Evolutionary conservation across 53 echinoderm and acorn worm genomes (phyloP).

Genomic region (Astropecten irregularis): DNA sequence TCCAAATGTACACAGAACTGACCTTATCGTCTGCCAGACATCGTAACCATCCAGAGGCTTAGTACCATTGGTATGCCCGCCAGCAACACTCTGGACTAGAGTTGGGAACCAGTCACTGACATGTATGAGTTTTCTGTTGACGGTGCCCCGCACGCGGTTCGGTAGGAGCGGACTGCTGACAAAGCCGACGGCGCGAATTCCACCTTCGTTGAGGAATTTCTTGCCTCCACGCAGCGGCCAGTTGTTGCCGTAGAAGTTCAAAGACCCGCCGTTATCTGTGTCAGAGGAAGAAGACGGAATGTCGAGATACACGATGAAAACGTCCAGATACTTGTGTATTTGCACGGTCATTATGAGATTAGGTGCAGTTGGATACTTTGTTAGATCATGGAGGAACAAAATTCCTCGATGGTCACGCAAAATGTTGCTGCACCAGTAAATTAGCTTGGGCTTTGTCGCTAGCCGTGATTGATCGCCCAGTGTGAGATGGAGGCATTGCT

Average conservation of each 20-base stretch:
- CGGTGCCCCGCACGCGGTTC: slow-evolving; percentile 15
- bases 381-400: no score
- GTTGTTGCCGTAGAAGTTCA: slow-evolving; percentile 23
- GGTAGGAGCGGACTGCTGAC: slow-evolving; percentile 59
- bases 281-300: not conserved
- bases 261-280: slow-evolving; percentile 52
- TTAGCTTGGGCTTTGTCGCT: no score
- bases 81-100: slow-evolving; percentile 43
- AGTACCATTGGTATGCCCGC: slow-evolving; percentile 1
- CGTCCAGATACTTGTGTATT: no score
- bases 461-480: no score
- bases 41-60: slow-evolving; percentile 63
- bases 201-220: slow-evolving; percentile 51
- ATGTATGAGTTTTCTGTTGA: slow-evolving; percentile 50
- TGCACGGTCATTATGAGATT: no score
- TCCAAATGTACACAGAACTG: no score
- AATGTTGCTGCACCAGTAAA: no score
- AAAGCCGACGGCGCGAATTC: slow-evolving; percentile 52
- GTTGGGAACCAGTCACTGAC: slow-evolving; percentile 66
- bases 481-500: no score
- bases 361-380: no score
- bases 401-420: no score
- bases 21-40: slow-evolving; percentile 61
- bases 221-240: slow-evolving; percentile 66
- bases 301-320: no score